Evolutionary conservation across 2,113 vertebrate species (phyloP).

Genomic region (Melozone crissalis): DNA sequence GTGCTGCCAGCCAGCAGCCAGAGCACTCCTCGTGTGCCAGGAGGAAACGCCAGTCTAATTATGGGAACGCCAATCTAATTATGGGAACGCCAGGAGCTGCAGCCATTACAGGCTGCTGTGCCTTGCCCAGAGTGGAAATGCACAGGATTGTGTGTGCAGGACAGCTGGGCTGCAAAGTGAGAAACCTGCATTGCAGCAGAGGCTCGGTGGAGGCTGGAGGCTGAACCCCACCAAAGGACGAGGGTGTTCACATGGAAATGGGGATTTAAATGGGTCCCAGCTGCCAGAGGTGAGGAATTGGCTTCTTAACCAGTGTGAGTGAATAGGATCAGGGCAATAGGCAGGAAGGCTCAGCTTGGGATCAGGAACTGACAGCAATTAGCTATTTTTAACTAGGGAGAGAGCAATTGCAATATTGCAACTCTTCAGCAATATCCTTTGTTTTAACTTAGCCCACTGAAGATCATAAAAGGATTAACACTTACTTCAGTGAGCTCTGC

Average conservation of each 20-base stretch:
- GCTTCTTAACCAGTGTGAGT: not conserved
- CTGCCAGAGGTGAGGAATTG: not conserved
- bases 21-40: not conserved
- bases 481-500: not conserved
- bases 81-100: not conserved
- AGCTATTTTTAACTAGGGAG: not conserved
- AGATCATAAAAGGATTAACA: not conserved
- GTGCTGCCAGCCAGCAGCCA: not conserved
- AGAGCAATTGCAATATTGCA: not conserved
- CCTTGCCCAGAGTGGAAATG: slow-evolving; percentile 14
- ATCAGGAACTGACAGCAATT: not conserved
- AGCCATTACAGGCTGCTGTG: not conserved
- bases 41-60: not conserved
- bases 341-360: not conserved
- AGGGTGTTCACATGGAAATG: not conserved
- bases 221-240: not conserved
- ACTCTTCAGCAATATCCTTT: not conserved
- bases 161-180: not conserved
- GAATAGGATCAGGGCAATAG: not conserved
- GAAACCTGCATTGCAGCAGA: not conserved
- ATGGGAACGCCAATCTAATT: not conserved
- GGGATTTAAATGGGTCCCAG: not conserved
- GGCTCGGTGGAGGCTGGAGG: not conserved
- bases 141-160: not conserved
- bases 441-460: not conserved